Evolutionary conservation across 1,140 invertebrate species (phyloP).

Genomic region (Bombus soroeensis): DNA sequence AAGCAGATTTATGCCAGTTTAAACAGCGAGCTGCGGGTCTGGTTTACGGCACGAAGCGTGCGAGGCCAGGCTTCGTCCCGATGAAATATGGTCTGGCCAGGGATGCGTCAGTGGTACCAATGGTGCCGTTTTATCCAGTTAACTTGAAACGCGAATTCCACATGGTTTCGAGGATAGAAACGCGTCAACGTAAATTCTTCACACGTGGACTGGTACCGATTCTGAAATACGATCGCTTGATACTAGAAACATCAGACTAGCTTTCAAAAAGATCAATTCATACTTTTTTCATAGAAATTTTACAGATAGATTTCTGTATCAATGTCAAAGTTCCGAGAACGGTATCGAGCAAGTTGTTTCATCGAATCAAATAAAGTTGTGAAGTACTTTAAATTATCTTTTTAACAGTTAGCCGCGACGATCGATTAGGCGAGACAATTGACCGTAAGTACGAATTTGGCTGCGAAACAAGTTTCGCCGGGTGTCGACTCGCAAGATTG

Average conservation of each 20-base stretch:
- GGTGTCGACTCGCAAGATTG: constrained; percentile 58
- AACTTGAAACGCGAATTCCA: constrained; percentile 36
- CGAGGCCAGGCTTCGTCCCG: constrained; percentile 44
- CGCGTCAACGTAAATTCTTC: neutral
- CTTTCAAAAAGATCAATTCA: neutral
- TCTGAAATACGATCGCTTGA: neutral
- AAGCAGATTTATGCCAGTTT: constrained; percentile 73
- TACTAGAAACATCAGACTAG: too few relatives aligned
- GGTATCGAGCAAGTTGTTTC: neutral
- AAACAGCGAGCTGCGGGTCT: constrained; percentile 64
- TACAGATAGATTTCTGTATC: neutral
- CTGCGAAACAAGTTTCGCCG: constrained; percentile 51
- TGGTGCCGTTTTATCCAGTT: constrained; percentile 38
- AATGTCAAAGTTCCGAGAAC: neutral
- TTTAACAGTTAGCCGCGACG: neutral
- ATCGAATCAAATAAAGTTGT: too few relatives aligned
- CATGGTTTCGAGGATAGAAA: neutral
- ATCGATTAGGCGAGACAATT: constrained; percentile 11
- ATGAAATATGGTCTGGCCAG: constrained; percentile 67
- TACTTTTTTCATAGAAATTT: neutral
- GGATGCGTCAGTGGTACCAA: constrained; percentile 36
- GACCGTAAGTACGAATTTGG: constrained; percentile 56
- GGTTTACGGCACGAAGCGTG: constrained; percentile 64
- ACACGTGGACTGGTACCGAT: too few relatives aligned
- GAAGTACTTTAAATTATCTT: constrained; percentile 11